phyloP scores from a whole-genome alignment of 2,113 vertebrate species.

The Protomyctophum bolini region DNA sequence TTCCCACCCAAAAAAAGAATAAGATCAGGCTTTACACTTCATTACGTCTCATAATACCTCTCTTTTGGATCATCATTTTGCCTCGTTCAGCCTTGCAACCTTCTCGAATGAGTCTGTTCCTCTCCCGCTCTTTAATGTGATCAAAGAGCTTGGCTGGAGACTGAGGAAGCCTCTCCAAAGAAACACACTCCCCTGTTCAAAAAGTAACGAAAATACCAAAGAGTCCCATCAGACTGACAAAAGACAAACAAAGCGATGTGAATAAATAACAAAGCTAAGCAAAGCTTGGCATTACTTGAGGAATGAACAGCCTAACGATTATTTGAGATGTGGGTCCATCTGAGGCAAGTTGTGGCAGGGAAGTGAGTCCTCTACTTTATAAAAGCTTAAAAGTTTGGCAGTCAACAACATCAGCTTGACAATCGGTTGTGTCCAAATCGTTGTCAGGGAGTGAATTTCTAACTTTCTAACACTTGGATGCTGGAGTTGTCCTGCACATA shows the following conservation, averaged over 20 bases:
- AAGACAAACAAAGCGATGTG: no score
- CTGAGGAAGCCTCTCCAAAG: slow-evolving; percentile 9
- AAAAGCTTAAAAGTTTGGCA: slow-evolving; percentile 9
- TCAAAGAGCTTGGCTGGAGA: slow-evolving; percentile 79
- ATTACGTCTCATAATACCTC: no score
- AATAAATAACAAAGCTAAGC: no score
- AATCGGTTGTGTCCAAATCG: background rate
- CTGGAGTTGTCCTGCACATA: background rate
- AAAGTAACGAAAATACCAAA: background rate
- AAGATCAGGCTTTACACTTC: no score
- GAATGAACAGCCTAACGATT: slow-evolving; percentile 41
- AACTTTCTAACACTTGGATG: background rate
- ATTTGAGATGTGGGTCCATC: slow-evolving; percentile 25
- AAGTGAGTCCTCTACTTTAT: slow-evolving; percentile 12
- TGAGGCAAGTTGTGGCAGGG: slow-evolving; percentile 46
- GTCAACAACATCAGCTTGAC: background rate
- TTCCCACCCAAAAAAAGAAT: no score
- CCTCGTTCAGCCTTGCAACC: background rate
- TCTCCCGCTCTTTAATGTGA: slow-evolving; percentile 68
- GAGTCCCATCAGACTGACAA: background rate
- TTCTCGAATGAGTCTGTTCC: background rate
- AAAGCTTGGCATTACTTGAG: background rate
- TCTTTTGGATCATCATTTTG: background rate
- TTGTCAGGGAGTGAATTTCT: background rate
- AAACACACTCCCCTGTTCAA: slow-evolving; percentile 42